A percentile compares a stretch with the other conserved stretches of the same genome.
phyloP scores from a whole-genome alignment of 2,888 invertebrate genomes.

The Drepanosiphum platanoidis region DNA sequence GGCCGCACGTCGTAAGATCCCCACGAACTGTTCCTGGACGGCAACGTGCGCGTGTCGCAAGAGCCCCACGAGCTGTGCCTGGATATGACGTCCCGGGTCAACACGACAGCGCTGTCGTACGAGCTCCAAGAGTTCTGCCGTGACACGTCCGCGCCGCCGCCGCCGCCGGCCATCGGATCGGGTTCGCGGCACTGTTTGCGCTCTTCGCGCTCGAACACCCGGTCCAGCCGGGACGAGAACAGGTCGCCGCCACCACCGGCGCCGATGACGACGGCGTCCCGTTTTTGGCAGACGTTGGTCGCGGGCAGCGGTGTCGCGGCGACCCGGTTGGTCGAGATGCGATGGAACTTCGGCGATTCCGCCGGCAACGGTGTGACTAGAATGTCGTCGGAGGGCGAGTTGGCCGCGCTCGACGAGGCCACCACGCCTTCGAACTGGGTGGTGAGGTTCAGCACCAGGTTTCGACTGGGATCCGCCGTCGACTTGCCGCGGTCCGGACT shows the following conservation, averaged over 20 bases:
- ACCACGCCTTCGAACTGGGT: conserved; percentile 70
- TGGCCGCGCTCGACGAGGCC: conserved; percentile 67
- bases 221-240: conserved; percentile 77
- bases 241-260: conserved; percentile 71
- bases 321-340: neutral
- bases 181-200: conserved; percentile 65
- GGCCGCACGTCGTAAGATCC: conserved; percentile 76
- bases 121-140: conserved; percentile 83
- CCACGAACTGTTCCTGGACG: conserved; percentile 78
- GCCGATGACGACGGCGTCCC: conserved; percentile 65
- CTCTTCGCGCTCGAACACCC: conserved; percentile 75
- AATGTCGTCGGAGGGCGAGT: conserved; percentile 64
- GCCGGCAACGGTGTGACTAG: conserved; percentile 67
- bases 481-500: conserved; percentile 57
- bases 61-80: conserved; percentile 86
- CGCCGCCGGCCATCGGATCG: neutral
- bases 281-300: conserved; percentile 10
- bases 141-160: conserved; percentile 66
- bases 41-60: conserved; percentile 74
- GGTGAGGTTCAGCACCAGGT: conserved; percentile 70
- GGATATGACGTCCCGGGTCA: conserved; percentile 71
- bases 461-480: conserved; percentile 19
- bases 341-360: conserved; percentile 49
- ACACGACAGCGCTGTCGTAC: conserved; percentile 80
- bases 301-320: neutral